Evolutionary conservation across 2,113 vertebrate species (phyloP), one percentile per base, ranked within the genome.

Genomic region (Corydoras sp.): DNA sequence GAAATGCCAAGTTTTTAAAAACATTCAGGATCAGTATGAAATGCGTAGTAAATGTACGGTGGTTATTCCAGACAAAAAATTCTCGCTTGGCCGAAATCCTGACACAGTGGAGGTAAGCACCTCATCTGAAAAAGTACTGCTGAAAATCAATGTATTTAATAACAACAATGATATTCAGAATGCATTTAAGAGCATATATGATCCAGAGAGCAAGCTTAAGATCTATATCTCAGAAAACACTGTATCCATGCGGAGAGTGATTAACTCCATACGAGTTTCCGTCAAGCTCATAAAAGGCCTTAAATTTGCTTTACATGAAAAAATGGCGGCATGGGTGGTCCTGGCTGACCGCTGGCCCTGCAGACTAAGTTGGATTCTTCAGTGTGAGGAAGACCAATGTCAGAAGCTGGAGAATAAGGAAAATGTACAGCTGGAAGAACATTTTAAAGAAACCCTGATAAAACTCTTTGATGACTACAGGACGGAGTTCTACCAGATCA

Each of bases 261-360:
- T 97, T 79, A 97, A 92, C 86, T 93, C 94, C 18, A 83, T 94
- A 43, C 89, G 92, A 67, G 83, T 97, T 71, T 93, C 92, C 1
- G 78, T 92, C 2, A 84, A 90, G 24, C 85, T 98, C 18, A 88
- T 95, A 75, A 85, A 89, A 58, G 85, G 79, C 1, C 77, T 86
- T 31, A 65, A 72, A 87, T 56, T 82, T 2, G 74, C 83, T 0
- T 76, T 86, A 3, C 71, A 81, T 14, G 83, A 91, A 9, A 48
- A 82, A 4, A 80, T 93, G 0, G 91, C 92, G 10, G 93, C 94
- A 0, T 98, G 95, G 95, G 91, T 95, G 29, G 88, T 96, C 32
- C 53, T 97, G 58, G 92, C 91, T 0, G 93, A 94, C 56, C 90
- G 86, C 24, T 98, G 96, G 96, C 96, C 95, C 0, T 95, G 96